These are phyloP conservation scores for Cerastis leucographa DNA, from an alignment of 2,888 invertebrate species.

Conservation along the genomic window DNA sequence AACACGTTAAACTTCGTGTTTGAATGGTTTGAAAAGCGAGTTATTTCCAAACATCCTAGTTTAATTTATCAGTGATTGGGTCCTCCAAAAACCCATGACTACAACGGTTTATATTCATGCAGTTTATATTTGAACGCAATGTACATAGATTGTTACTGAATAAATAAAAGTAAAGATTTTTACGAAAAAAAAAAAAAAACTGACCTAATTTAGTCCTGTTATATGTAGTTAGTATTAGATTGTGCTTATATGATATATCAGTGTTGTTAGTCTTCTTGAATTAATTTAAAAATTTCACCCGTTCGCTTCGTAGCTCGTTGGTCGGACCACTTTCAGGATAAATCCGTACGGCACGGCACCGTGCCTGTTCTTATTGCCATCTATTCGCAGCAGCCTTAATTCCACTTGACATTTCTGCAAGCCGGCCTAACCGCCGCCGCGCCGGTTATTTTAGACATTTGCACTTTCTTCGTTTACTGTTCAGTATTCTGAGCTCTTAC, in stretches of 20 bases:
- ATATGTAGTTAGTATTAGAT: no score
- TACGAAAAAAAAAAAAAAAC: no score
- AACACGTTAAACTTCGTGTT: neutral
- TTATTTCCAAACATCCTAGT: neutral
- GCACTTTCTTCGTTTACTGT: constrained; percentile 55
- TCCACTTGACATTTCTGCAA: constrained; percentile 66
- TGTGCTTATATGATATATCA: no score
- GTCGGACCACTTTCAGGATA: constrained; percentile 45
- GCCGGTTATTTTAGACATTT: constrained; percentile 60
- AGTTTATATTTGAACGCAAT: no score
- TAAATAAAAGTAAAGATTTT: no score
- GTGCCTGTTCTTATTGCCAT: constrained; percentile 70
- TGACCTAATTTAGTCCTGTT: no score
- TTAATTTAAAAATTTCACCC: neutral
- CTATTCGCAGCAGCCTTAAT: constrained; percentile 64
- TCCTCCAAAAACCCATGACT: neutral
- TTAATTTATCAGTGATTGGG: neutral
- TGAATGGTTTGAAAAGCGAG: neutral
- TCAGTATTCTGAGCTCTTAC: constrained; percentile 40
- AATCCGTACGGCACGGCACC: constrained; percentile 56
- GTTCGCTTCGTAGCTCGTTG: constrained; percentile 46
- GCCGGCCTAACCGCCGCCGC: constrained; percentile 27
- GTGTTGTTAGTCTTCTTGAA: no score
- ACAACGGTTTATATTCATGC: no score
- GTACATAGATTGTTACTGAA: no score